Evolutionary conservation across 2,113 vertebrate genomes (phyloP), one percentile per base, ranked within the genome.

Genomic region (Mirounga angustirostris): DNA sequence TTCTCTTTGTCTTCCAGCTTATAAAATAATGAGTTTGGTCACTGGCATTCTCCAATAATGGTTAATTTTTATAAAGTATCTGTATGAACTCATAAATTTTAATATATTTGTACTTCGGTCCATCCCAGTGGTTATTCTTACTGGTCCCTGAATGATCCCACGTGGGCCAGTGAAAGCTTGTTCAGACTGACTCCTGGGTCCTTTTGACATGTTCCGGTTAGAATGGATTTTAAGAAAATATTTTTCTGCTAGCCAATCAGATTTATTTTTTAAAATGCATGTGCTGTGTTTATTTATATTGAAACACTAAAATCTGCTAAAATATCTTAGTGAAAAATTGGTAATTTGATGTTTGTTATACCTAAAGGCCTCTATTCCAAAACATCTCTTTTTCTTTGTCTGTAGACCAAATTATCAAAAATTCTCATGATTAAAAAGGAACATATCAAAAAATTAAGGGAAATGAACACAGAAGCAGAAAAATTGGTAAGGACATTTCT

Each of bases 361-460:
- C 30, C 26, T 63, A n/a, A 98, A 86, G 90, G 50, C 59, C 84
- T 97, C 52, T 98, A 4, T 94, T 97, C 96, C 46, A 97, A 98
- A 98, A 98, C 10, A 93, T 91, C 93, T 97, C 73, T 78, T 96
- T 24, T 88, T 91, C 84, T 97, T 98, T 98, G 63, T 97, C 84
- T 98, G 58, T 97, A 99, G 99, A 99, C 99, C 15, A 99, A 99
- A 97, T 98, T 99, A 98, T 99, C 99, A 24, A 99, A 99, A 99
- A 99, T 99, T 97, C 99, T 99, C 95, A 99, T 99, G 99, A 99
- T 99, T 98, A 99, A 99, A 98, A 99, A 99, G 97, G 99, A 99
- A 59, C 99, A 99, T 98, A 99, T 99, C 98, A 99, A 99, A 98
- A 99, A 99, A 97, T 99, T 99, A 98, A 99, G 99, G 98, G 99